phyloP scores from a whole-genome alignment of 1,140 invertebrate species.

The Drosophila setifemur region DNA sequence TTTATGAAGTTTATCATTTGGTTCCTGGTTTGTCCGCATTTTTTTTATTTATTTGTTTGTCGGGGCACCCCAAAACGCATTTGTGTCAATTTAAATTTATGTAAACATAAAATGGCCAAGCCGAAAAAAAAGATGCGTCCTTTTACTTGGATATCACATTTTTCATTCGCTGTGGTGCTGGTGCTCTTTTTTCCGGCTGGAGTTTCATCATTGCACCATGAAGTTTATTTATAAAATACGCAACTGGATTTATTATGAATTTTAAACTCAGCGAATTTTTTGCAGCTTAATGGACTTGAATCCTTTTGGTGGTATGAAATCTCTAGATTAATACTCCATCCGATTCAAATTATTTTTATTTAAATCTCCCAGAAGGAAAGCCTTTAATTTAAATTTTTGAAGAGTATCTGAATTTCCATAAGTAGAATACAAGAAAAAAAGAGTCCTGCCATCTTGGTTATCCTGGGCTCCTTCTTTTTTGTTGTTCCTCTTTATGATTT shows the following conservation, averaged over 20 bases:
- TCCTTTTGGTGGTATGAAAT: too few species aligned
- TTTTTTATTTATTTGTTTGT: slow-evolving; percentile 19
- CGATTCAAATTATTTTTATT: too few species aligned
- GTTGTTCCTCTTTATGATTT: slow-evolving; percentile 61
- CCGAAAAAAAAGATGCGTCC: slow-evolving; percentile 26
- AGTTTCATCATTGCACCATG: too few species aligned
- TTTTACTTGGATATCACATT: slow-evolving; percentile 45
- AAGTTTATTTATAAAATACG: not conserved
- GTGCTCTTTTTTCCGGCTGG: slow-evolving; percentile 13
- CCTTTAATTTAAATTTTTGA: slow-evolving; percentile 1
- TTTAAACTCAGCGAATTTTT: too few species aligned
- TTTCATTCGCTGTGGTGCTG: slow-evolving; percentile 46
- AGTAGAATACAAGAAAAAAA: not conserved
- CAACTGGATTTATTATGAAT: too few species aligned
- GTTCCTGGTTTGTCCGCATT: slow-evolving; percentile 16
- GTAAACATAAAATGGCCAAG: slow-evolving; percentile 69
- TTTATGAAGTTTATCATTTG: slow-evolving; percentile 72
- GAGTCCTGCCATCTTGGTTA: slow-evolving; percentile 11
- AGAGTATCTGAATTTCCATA: slow-evolving; percentile 3
- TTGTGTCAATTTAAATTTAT: slow-evolving; percentile 80
- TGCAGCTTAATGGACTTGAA: too few species aligned
- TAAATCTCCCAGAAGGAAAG: too few species aligned
- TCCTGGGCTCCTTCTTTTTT: slow-evolving; percentile 13
- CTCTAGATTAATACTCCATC: too few species aligned
- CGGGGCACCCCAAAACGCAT: slow-evolving; percentile 44